phyloP scores from a whole-genome alignment of 2,888 invertebrate genomes.

The Agapostemon virescens region DNA sequence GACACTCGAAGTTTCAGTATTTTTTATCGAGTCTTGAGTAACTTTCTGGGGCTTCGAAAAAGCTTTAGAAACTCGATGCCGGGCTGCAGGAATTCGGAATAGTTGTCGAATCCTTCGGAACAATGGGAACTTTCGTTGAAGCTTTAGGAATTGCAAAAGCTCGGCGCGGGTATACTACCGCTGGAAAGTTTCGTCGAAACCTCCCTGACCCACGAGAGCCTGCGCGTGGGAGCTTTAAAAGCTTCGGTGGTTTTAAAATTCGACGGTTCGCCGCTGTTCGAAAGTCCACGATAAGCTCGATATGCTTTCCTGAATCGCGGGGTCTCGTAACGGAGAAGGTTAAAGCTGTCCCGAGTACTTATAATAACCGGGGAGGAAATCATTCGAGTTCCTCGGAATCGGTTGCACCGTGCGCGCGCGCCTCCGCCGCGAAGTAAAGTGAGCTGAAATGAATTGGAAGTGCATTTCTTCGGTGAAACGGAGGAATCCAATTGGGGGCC shows the following conservation, averaged over 20 bases:
- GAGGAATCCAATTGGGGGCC: not conserved
- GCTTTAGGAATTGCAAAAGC: not conserved
- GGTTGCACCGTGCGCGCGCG: not conserved
- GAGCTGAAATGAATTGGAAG: not conserved
- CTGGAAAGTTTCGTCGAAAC: not conserved
- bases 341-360: not conserved
- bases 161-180: no score
- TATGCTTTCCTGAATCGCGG: not conserved
- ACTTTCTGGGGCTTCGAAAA: not conserved
- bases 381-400: not conserved
- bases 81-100: not conserved
- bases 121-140: not conserved
- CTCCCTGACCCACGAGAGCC: not conserved
- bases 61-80: not conserved
- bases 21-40: not conserved
- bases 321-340: not conserved
- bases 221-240: not conserved
- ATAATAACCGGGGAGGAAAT: not conserved
- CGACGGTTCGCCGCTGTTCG: not conserved
- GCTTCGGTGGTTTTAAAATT: not conserved
- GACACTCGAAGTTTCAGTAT: no score
- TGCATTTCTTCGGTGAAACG: not conserved
- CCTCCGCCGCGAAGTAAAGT: not conserved
- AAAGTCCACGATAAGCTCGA: not conserved
- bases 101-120: not conserved